Conservation (phyloP, 2,113 vertebrate species). For the Zeus faber region DNA sequence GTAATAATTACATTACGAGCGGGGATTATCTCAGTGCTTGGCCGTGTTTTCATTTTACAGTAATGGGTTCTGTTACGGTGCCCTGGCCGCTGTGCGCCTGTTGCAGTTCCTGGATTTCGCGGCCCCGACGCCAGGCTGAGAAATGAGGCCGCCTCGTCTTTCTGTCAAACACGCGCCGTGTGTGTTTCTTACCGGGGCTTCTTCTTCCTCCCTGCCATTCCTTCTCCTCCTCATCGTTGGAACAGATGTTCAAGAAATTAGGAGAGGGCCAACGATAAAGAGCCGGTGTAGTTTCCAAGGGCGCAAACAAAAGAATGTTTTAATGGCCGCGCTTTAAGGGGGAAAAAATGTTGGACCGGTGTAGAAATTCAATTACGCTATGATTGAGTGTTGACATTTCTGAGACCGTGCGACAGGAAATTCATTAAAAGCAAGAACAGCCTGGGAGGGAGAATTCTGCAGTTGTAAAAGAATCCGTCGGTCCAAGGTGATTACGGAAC, state of each 20-base stretch:
- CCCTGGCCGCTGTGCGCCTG: neutral
- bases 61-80: neutral
- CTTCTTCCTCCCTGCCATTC: neutral
- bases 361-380: slow-evolving; percentile 69
- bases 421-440: slow-evolving; percentile 61
- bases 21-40: neutral
- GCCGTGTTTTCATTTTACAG: neutral
- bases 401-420: slow-evolving; percentile 72
- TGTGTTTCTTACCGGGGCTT: too few species aligned
- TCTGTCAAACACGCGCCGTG: too few species aligned
- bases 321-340: slow-evolving; percentile 56
- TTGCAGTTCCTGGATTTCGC: neutral
- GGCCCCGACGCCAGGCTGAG: too few species aligned
- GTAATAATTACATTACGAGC: neutral
- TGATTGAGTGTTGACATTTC: slow-evolving; percentile 79
- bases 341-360: slow-evolving; percentile 51
- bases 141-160: too few species aligned
- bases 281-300: slow-evolving; percentile 42
- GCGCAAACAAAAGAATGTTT: slow-evolving; percentile 69
- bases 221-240: neutral
- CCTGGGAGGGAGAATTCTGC: slow-evolving; percentile 51
- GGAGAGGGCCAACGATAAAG: slow-evolving; percentile 42
- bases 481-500: slow-evolving; percentile 58
- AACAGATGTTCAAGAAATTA: slow-evolving; percentile 65
- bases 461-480: slow-evolving; percentile 52